Percentiles rank a stretch among this genome's conserved stretches.
These are phyloP conservation scores for Onychomys arenicola DNA, from an alignment of 2,797 vertebrate genomes.

Conservation along the genomic window DNA sequence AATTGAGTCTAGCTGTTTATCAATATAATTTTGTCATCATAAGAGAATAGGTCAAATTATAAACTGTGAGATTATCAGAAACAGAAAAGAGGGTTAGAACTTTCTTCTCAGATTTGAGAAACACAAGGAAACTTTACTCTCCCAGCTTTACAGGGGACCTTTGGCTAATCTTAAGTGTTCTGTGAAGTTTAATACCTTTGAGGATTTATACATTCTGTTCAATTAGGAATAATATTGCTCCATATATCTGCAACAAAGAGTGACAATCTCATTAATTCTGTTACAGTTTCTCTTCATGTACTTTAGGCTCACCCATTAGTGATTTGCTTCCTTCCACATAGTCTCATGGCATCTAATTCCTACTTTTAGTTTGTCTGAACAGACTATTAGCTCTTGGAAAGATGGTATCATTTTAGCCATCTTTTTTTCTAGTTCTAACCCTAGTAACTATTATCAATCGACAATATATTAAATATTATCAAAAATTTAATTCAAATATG, in stretches of 20 bases:
- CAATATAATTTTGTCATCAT: slow-evolving; percentile 32
- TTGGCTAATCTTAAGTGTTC: neutral
- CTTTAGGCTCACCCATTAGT: neutral
- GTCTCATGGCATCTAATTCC: neutral
- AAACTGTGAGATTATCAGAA: slow-evolving; percentile 27
- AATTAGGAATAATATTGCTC: neutral
- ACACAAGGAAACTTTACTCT: neutral
- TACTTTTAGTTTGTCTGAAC: neutral
- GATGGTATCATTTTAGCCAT: neutral
- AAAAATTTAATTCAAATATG: slow-evolving; percentile 23
- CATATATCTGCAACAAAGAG: neutral
- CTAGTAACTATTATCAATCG: neutral
- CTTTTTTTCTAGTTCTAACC: neutral
- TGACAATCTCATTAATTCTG: neutral
- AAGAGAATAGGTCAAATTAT: slow-evolving; percentile 29
- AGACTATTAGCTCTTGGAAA: neutral
- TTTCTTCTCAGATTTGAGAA: neutral
- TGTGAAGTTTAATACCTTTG: neutral
- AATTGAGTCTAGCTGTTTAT: slow-evolving; percentile 37
- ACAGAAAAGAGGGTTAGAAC: neutral
- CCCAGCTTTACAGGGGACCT: neutral
- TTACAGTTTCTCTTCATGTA: neutral
- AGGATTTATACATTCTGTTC: neutral
- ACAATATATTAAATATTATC: neutral
- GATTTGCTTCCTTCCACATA: neutral